Evolutionary conservation across 1,140 invertebrate species (phyloP).

Genomic region (Lerema accius): DNA sequence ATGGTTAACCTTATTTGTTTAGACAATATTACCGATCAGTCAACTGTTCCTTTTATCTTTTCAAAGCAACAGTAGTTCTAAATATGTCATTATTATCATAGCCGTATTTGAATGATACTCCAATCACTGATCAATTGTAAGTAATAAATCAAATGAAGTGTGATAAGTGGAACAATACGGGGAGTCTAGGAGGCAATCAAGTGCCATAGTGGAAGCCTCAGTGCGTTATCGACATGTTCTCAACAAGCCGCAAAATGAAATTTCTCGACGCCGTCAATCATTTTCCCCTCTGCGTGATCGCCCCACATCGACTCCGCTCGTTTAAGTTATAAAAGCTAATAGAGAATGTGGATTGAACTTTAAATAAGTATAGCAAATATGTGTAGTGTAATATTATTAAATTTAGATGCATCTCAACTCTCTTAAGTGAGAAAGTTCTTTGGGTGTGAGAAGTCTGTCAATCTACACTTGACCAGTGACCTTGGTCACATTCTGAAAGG

Average conservation of each 20-base stretch:
- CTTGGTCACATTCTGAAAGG: too few species aligned
- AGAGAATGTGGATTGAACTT: not conserved
- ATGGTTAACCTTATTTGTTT: not conserved
- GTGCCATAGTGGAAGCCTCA: slow-evolving; percentile 52
- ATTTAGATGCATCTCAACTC: too few species aligned
- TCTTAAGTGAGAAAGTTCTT: too few species aligned
- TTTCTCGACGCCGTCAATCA: slow-evolving; percentile 78
- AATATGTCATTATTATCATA: slow-evolving; percentile 16
- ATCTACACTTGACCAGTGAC: too few species aligned
- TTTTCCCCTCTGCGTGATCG: slow-evolving; percentile 67
- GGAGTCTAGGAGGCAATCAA: slow-evolving; percentile 63
- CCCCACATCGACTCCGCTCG: slow-evolving; percentile 29
- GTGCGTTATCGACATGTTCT: slow-evolving; percentile 68
- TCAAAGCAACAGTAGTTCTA: not conserved
- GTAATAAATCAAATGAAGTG: slow-evolving; percentile 66
- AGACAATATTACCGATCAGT: too few species aligned
- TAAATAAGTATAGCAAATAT: too few species aligned
- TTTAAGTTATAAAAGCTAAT: slow-evolving; percentile 10
- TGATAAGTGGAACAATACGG: slow-evolving; percentile 61
- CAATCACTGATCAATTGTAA: slow-evolving; percentile 37
- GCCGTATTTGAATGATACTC: slow-evolving; percentile 16
- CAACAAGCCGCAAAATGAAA: slow-evolving; percentile 81
- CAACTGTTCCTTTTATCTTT: too few species aligned
- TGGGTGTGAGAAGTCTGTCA: too few species aligned
- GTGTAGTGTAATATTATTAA: too few species aligned